phyloP scores from a whole-genome alignment of 1,140 invertebrate species.

The Asbolus verrucosus region DNA sequence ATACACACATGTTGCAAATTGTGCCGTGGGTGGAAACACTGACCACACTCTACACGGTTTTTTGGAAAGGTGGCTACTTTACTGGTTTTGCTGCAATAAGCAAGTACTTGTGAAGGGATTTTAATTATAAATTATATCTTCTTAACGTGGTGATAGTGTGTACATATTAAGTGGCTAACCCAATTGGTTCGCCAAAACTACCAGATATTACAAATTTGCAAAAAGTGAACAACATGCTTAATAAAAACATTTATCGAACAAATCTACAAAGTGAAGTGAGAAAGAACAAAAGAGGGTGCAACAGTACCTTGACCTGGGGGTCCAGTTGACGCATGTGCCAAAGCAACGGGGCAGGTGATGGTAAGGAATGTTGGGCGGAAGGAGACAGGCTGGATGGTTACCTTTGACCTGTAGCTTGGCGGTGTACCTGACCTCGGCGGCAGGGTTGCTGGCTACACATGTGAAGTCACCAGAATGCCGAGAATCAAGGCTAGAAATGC shows the following conservation, averaged over 20 bases:
- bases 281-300: conserved; percentile 63
- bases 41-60: conserved; percentile 63
- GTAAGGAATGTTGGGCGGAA: conserved; percentile 56
- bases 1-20: conserved; percentile 53
- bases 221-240: conserved; percentile 12
- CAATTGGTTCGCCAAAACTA: background rate
- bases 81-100: conserved; percentile 63
- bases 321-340: conserved; percentile 67
- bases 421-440: conserved; percentile 82
- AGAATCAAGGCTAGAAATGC: conserved; percentile 80
- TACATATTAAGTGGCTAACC: conserved; percentile 2
- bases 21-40: conserved; percentile 62
- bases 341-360: conserved; percentile 67
- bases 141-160: conserved; percentile 37
- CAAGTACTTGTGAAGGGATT: conserved; percentile 61
- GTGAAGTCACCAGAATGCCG: conserved; percentile 84
- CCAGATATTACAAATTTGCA: conserved; percentile 10
- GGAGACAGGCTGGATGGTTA: conserved; percentile 67
- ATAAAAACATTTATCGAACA: background rate
- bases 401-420: conserved; percentile 86
- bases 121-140: too few relatives aligned
- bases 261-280: conserved; percentile 50
- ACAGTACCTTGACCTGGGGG: conserved; percentile 64
- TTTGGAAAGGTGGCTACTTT: conserved; percentile 58
- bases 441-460: conserved; percentile 83